Percentiles rank a stretch among this genome's conserved stretches.
phyloP scores from a whole-genome alignment of 2,797 vertebrate species.

The Tokudaia tokunoshimensis region DNA sequence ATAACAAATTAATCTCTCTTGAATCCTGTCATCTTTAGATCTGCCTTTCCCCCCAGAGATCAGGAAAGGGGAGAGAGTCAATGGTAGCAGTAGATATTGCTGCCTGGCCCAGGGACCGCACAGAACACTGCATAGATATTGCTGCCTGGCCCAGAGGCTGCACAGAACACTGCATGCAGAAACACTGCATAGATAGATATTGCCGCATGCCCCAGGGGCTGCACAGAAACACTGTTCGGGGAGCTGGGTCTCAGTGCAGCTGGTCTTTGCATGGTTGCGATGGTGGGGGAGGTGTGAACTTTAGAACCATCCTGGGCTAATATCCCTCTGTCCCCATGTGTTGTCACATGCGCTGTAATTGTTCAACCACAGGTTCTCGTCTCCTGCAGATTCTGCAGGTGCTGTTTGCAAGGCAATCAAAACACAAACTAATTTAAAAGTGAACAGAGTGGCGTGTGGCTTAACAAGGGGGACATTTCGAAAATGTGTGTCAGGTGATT shows the following conservation, averaged over 20 bases:
- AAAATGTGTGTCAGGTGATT: background rate
- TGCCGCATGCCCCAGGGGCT: fast-evolving
- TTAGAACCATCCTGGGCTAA: fast-evolving
- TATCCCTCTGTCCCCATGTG: background rate
- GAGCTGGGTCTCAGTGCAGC: fast-evolving
- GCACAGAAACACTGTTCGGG: fast-evolving
- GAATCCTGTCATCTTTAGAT: constrained; percentile 73
- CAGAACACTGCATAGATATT: no score
- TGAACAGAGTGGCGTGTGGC: no score
- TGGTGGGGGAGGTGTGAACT: fast-evolving
- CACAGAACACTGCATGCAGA: no score
- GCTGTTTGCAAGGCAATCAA: fast-evolving
- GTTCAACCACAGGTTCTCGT: fast-evolving
- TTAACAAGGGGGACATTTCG: background rate
- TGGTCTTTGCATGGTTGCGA: background rate
- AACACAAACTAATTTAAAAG: background rate
- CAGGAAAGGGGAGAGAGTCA: background rate
- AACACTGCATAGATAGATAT: no score
- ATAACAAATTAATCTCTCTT: constrained; percentile 79
- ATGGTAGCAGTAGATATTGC: no score
- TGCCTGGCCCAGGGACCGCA: fast-evolving
- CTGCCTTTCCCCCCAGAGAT: constrained; percentile 46
- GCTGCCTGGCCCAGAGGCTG: no score
- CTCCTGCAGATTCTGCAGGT: no score
- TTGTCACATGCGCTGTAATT: fast-evolving